Evolutionary conservation across 2,113 vertebrate species (phyloP).

Genomic region (Haliaeetus leucogaster): DNA sequence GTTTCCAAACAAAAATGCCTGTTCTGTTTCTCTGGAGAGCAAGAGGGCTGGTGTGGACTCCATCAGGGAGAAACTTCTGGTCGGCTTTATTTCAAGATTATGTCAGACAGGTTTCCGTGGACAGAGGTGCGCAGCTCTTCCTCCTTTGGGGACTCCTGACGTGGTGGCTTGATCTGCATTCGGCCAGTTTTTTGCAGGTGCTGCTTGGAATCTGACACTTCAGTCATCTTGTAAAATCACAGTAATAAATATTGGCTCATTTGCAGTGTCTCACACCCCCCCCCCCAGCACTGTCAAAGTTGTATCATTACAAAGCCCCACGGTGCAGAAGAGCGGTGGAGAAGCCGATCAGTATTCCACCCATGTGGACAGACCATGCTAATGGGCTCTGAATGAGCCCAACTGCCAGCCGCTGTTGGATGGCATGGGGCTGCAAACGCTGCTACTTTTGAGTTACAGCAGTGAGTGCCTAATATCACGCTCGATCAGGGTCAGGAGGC

Average conservation of each 20-base stretch:
- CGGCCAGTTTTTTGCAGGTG: not conserved
- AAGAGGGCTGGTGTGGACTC: not conserved
- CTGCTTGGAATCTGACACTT: not conserved
- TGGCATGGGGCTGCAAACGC: not conserved
- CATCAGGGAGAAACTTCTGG: not conserved
- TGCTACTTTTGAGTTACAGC: not conserved
- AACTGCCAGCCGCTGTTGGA: not conserved
- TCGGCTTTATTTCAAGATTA: not conserved
- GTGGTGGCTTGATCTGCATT: not conserved
- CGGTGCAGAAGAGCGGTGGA: not conserved
- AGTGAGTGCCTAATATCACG: not conserved
- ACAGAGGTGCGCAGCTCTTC: not conserved
- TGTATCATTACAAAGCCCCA: not conserved
- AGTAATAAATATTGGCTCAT: not conserved
- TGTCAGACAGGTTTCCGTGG: not conserved
- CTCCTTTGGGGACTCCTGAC: accelerated
- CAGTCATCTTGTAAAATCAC: not conserved
- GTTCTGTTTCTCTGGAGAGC: not conserved
- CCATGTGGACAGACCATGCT: not conserved
- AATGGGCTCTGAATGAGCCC: conserved; percentile 11
- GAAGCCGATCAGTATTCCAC: not conserved
- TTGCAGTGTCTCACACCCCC: not conserved
- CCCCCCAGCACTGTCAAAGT: not conserved
- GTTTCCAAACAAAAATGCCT: not conserved
- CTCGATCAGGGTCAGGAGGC: not conserved